Conservation (phyloP, 2,888 invertebrate genomes). For the Drosophila ustulata region DNA sequence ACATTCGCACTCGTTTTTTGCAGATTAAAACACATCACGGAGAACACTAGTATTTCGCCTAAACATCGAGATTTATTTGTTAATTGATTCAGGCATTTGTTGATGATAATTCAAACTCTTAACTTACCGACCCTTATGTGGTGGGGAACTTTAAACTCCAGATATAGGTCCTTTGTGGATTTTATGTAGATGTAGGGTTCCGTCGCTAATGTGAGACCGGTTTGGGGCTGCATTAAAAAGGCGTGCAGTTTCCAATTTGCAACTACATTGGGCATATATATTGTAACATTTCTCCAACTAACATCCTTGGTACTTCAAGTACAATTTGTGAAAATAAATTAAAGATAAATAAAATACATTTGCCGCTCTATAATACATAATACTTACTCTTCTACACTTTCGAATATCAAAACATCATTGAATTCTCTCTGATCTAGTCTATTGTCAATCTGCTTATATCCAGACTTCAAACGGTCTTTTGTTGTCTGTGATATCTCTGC, state of each 20-base stretch:
- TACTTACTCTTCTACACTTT: slow-evolving; percentile 27
- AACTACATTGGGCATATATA: slow-evolving; percentile 19
- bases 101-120: not conserved
- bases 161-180: slow-evolving; percentile 10
- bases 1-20: not conserved
- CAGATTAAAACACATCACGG: slow-evolving; percentile 29
- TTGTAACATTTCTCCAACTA: slow-evolving; percentile 4
- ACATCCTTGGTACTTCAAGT: too few relatives aligned
- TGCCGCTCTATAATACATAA: not conserved
- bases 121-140: slow-evolving; percentile 34
- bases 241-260: slow-evolving; percentile 42
- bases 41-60: slow-evolving; percentile 38
- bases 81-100: too few relatives aligned
- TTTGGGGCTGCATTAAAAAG: slow-evolving; percentile 28
- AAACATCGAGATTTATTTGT: not conserved
- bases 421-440: not conserved
- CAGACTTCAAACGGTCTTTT: too few relatives aligned
- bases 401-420: slow-evolving; percentile 46
- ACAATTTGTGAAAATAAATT: not conserved
- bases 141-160: slow-evolving; percentile 18
- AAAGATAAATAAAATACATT: not conserved
- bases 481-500: not conserved
- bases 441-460: too few relatives aligned
- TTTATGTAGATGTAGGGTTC: not conserved
- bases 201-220: slow-evolving; percentile 26